phyloP scores from a whole-genome alignment of 2,888 invertebrate genomes.

The Macroteleia sp. region DNA sequence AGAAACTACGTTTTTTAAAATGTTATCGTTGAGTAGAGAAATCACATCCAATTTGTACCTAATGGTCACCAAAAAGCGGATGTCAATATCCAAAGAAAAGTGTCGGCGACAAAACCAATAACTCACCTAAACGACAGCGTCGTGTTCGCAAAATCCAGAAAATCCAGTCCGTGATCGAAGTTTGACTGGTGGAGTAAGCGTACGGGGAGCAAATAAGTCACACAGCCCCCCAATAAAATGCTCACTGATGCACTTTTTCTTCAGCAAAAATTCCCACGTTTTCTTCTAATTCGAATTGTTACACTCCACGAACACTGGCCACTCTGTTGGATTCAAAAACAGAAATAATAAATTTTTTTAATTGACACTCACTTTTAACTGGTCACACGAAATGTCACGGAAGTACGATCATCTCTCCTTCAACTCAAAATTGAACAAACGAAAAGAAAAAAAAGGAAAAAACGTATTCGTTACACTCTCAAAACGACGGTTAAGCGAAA shows the following conservation, averaged over 20 bases:
- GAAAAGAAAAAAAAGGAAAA: not conserved
- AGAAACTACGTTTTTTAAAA: too few relatives aligned
- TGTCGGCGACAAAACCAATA: not conserved
- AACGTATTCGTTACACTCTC: too few relatives aligned
- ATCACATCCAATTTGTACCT: too few relatives aligned
- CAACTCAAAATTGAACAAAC: not conserved
- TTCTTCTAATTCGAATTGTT: conserved; percentile 35
- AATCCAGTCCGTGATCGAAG: conserved; percentile 21
- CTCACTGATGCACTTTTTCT: conserved; percentile 37
- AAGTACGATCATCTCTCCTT: conserved; percentile 39
- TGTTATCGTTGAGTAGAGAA: too few relatives aligned
- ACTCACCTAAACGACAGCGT: conserved; percentile 46
- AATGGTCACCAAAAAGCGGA: conserved; percentile 16
- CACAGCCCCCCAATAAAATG: conserved; percentile 43
- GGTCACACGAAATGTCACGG: conserved; percentile 12
- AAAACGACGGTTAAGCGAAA: too few relatives aligned
- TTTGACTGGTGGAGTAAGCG: conserved; percentile 10
- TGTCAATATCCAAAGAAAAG: conserved; percentile 2
- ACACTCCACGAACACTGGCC: conserved; percentile 60
- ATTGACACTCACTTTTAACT: conserved; percentile 40
- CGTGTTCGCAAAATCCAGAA: conserved; percentile 32
- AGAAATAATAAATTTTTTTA: conserved; percentile 37
- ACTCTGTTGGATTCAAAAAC: conserved; percentile 50
- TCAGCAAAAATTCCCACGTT: conserved; percentile 12
- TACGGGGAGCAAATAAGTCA: conserved; percentile 33